Base-by-base conservation (phyloP, 2,888 invertebrate genomes). In the Selenia dentaria region DNA sequence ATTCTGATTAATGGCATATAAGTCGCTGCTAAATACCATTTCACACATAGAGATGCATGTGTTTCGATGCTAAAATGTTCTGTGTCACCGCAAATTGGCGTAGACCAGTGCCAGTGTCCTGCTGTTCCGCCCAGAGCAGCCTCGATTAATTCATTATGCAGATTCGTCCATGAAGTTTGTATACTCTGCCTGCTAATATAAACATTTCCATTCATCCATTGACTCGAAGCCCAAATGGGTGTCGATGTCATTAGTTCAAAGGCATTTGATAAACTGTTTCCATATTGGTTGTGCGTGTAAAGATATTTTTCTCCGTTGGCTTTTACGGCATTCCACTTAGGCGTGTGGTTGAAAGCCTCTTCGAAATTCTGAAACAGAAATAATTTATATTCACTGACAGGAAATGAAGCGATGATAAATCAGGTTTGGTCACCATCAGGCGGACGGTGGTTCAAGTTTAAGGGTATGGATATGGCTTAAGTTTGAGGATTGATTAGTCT, bases 1-100 rank as follows among this genome's bases (percentile, higher is more conserved):
- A 92, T 84, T 51, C 91, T 84, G 20, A 93, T 82, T 57, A 93
- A 72, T 0, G 95, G 95, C 64, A 94, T 84, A 35, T 93, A 93
- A 0, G 93, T 91, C 0, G 93, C 93, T 3, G 94, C 89, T 71
- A 94, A 90, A 53, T 94, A 93, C 95, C 95, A 95, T 54, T 93
- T 89, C 0, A 94, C 71, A 54, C 95, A 95, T 2, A 94, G 68
- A 8, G 74, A 74, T 8, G 83, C 79, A 35, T 92, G 90, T 1
- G 65, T 62, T 1, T 62, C 60, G 0, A 51, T 58, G 29, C 90
- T 64, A 41, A 79, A 94, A 33, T 70, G 52, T 14, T 75, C 70
- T 0, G 86, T 90, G 41, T 92, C 92, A 0, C 93, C 93, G 56
- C 93, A 93, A 20, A 93, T 76, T 0, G 93, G 93, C 0, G 91